phyloP scores from a whole-genome alignment of 2,797 vertebrate species.

The Microctenopoma steveboyesi region DNA sequence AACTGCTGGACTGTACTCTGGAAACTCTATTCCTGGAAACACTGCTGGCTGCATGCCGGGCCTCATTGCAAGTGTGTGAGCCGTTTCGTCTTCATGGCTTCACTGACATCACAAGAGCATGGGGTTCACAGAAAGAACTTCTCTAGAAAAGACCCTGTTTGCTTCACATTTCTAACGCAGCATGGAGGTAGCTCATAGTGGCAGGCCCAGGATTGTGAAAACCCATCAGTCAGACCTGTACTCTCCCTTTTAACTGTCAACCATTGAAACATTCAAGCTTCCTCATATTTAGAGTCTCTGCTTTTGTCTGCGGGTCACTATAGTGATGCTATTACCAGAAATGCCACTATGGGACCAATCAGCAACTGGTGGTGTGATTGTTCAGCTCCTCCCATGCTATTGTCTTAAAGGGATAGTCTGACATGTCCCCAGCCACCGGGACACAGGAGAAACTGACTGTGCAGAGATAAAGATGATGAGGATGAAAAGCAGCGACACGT shows the following conservation, averaged over 20 bases:
- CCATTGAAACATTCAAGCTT: conserved; percentile 16
- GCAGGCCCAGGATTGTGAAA: conserved; percentile 18
- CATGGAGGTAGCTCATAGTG: neutral
- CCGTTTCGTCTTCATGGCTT: neutral
- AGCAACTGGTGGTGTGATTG: conserved; percentile 82
- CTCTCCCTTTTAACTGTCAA: conserved; percentile 11
- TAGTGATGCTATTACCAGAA: conserved; percentile 67
- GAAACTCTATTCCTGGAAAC: conserved; percentile 39
- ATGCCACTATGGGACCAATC: conserved; percentile 74
- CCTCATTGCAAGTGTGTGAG: neutral
- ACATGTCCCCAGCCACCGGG: conserved; percentile 39
- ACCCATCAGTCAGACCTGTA: conserved; percentile 4
- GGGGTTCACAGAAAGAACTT: neutral
- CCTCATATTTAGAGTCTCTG: conserved; percentile 30
- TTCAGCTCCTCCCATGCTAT: conserved; percentile 78
- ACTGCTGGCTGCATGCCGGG: conserved; percentile 1
- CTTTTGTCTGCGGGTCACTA: conserved; percentile 34
- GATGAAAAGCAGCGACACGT: conserved; percentile 1
- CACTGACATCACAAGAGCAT: neutral
- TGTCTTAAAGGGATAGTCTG: conserved; percentile 81
- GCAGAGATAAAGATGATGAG: conserved; percentile 32
- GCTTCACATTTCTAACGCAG: neutral
- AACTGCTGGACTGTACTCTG: conserved; percentile 20
- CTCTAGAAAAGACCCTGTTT: neutral
- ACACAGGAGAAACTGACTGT: conserved; percentile 17